Conservation (phyloP, 2,113 vertebrate species). For the Laticauda laticaudata region DNA sequence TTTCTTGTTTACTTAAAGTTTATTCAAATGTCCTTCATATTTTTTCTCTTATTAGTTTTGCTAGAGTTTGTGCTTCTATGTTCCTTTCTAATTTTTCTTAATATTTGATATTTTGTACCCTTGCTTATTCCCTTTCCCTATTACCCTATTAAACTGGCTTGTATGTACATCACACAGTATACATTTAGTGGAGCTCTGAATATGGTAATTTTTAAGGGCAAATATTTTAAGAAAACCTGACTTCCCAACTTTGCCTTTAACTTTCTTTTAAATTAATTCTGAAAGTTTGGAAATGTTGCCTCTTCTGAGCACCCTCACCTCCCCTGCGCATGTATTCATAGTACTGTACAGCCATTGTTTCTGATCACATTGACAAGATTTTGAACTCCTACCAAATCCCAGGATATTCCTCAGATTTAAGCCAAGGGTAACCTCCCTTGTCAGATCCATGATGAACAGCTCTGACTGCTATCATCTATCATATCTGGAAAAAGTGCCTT, state of each 20-base stretch:
- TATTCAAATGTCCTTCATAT: background rate
- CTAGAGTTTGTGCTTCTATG: background rate
- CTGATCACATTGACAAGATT: background rate
- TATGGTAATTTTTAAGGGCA: background rate
- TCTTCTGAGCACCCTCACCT: background rate
- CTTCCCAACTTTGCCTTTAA: background rate
- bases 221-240: background rate
- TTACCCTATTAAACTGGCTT: background rate
- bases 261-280: background rate
- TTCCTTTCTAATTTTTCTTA: background rate
- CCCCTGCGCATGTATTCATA: background rate
- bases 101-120: background rate
- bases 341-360: background rate
- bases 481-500: background rate
- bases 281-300: background rate
- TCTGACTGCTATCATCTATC: background rate
- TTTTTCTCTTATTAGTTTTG: background rate
- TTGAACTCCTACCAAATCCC: background rate
- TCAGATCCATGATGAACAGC: background rate
- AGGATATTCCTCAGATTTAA: background rate
- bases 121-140: background rate
- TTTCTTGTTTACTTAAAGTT: background rate
- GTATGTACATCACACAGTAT: background rate
- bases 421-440: background rate
- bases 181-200: background rate